Percentiles rank a stretch among this genome's conserved stretches.
phyloP scores from a whole-genome alignment of 2,113 vertebrate species.

The Pseudopipra pipra region DNA sequence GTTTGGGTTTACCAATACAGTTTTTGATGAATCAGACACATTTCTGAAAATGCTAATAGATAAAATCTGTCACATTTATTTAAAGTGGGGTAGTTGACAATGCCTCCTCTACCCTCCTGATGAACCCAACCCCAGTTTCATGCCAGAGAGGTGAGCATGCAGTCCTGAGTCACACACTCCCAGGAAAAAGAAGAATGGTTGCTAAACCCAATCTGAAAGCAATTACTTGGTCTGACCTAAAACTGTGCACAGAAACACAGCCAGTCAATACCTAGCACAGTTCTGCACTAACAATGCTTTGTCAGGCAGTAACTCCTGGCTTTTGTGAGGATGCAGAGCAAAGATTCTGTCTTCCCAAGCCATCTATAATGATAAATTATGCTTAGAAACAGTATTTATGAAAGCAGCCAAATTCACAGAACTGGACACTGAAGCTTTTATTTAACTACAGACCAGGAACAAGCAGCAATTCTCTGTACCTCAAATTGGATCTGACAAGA shows the following conservation, averaged over 20 bases:
- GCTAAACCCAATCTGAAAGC: background rate
- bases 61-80: background rate
- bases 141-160: background rate
- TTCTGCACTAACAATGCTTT: background rate
- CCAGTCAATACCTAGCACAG: background rate
- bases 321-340: background rate
- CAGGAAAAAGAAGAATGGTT: background rate
- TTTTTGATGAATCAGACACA: background rate
- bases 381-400: background rate
- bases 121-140: background rate
- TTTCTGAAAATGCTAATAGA: background rate
- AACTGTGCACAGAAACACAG: background rate
- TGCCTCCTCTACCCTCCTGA: background rate
- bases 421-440: background rate
- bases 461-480: background rate
- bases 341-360: background rate
- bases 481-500: constrained; percentile 1
- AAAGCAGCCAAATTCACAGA: background rate
- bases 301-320: background rate
- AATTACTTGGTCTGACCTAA: background rate
- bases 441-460: background rate
- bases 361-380: background rate
- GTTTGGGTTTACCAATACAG: background rate
- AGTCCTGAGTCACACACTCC: background rate
- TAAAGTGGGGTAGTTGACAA: background rate